phyloP scores from a whole-genome alignment of 2,113 vertebrate genomes.

The Ophiodon elongatus region DNA sequence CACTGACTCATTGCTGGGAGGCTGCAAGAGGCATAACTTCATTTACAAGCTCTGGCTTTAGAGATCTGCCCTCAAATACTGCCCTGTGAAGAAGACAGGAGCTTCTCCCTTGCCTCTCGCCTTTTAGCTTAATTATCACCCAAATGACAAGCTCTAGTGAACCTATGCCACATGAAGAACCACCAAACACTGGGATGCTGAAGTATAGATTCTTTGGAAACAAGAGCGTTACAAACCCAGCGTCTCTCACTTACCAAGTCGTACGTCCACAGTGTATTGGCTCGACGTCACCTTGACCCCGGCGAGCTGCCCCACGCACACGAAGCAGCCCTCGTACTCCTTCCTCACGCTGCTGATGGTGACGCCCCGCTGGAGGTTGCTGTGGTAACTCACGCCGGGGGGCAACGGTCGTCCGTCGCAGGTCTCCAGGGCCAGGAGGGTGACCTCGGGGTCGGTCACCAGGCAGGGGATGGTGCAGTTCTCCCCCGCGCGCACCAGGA shows the following conservation, averaged over 20 bases:
- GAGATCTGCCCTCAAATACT: not conserved
- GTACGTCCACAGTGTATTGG: constrained; percentile 79
- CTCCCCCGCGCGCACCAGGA: constrained; percentile 78
- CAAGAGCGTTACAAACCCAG: not conserved
- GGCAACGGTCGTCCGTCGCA: constrained; percentile 76
- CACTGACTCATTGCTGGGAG: not conserved
- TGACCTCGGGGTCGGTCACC: constrained; percentile 80
- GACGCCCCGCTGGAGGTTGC: constrained; percentile 75
- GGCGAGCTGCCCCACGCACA: constrained; percentile 73
- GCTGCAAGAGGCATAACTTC: not conserved
- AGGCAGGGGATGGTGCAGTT: constrained; percentile 81
- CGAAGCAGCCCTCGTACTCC: constrained; percentile 80
- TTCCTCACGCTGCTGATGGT: constrained; percentile 71
- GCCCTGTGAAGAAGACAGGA: not conserved
- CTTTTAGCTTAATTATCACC: constrained; percentile 27
- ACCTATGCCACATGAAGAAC: constrained; percentile 2
- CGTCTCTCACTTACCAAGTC: constrained; percentile 70
- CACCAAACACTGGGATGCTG: not conserved
- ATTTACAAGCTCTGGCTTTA: constrained; percentile 5
- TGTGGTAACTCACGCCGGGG: constrained; percentile 62
- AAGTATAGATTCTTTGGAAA: not conserved
- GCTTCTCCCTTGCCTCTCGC: not conserved
- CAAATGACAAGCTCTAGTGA: constrained; percentile 1
- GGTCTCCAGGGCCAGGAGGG: constrained; percentile 67
- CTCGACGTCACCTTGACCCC: constrained; percentile 69